Percentiles rank a stretch among this genome's conserved stretches.
These are phyloP conservation scores for Heliopora coerulea DNA, from an alignment of 92 coral and sea anemone species.

Conservation along the genomic window DNA sequence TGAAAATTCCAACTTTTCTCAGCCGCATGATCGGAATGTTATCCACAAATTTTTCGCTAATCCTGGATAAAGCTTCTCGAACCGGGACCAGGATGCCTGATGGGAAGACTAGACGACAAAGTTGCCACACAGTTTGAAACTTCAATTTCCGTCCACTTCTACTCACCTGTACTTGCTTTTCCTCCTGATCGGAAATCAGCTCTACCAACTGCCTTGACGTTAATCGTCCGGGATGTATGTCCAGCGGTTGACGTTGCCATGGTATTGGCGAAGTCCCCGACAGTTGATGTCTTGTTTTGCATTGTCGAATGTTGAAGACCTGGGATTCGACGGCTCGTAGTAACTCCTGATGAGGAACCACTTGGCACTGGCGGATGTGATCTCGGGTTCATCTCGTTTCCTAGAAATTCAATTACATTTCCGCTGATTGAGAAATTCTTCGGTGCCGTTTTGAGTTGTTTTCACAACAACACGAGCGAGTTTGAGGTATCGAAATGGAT, in stretches of 20 bases:
- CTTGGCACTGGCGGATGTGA: slow-evolving; percentile 67
- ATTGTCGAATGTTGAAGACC: slow-evolving; percentile 32
- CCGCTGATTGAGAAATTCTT: too few relatives aligned
- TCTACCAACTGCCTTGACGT: slow-evolving; percentile 84
- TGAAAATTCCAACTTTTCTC: too few relatives aligned
- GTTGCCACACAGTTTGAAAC: too few relatives aligned
- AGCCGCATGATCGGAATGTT: too few relatives aligned
- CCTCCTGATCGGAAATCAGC: slow-evolving; percentile 69
- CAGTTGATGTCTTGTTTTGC: slow-evolving; percentile 53
- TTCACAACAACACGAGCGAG: too few relatives aligned
- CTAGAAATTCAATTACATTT: slow-evolving; percentile 14
- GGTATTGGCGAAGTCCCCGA: slow-evolving; percentile 42
- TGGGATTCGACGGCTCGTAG: slow-evolving; percentile 44
- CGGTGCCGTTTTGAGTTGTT: too few relatives aligned
- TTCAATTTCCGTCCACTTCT: too few relatives aligned
- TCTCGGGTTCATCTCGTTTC: slow-evolving; percentile 71
- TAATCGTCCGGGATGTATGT: slow-evolving; percentile 59
- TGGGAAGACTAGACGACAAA: too few relatives aligned
- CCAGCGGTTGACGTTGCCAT: slow-evolving; percentile 1
- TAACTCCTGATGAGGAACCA: slow-evolving; percentile 59
- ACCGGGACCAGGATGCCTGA: too few relatives aligned
- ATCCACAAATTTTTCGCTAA: too few relatives aligned
- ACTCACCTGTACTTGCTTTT: slow-evolving; percentile 72
- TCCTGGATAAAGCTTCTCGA: too few relatives aligned
- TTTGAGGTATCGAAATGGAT: too few relatives aligned